These are phyloP conservation scores for Diplazon laetatorius DNA, from an alignment of 2,888 invertebrate species.

Conservation along the genomic window DNA sequence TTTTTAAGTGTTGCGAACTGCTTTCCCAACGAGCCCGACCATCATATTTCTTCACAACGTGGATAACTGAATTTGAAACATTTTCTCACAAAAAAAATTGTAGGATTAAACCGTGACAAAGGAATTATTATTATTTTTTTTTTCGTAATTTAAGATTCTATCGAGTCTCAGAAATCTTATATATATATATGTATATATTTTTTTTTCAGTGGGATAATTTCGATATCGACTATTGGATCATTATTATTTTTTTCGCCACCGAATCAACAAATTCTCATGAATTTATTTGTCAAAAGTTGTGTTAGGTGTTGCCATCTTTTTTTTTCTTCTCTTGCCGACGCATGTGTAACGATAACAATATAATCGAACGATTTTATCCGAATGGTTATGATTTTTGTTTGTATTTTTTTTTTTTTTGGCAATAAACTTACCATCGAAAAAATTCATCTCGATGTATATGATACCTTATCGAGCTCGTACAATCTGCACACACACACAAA, in stretches of 20 bases:
- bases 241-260: neutral
- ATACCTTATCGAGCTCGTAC: slow-evolving; percentile 48
- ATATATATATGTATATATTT: neutral
- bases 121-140: neutral
- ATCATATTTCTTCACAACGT: neutral
- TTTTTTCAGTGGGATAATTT: slow-evolving; percentile 8
- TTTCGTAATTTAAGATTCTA: slow-evolving; percentile 5
- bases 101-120: neutral
- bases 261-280: neutral
- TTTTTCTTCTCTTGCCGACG: slow-evolving; percentile 14
- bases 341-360: slow-evolving; percentile 25
- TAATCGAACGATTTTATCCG: neutral
- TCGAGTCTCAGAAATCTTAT: neutral
- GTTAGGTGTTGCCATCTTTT: neutral
- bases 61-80: neutral
- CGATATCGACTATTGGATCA: neutral
- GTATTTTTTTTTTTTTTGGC: too few species aligned
- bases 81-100: neutral
- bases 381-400: slow-evolving; percentile 2
- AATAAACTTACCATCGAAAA: slow-evolving; percentile 22
- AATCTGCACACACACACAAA: too few species aligned
- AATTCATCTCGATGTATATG: slow-evolving; percentile 58
- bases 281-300: slow-evolving; percentile 4
- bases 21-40: neutral
- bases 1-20: neutral